Percentiles rank a stretch among this genome's conserved stretches.
These are phyloP conservation scores for Thalassaphorura encarpata DNA, from an alignment of 1,140 invertebrate genomes.

Conservation along the genomic window DNA sequence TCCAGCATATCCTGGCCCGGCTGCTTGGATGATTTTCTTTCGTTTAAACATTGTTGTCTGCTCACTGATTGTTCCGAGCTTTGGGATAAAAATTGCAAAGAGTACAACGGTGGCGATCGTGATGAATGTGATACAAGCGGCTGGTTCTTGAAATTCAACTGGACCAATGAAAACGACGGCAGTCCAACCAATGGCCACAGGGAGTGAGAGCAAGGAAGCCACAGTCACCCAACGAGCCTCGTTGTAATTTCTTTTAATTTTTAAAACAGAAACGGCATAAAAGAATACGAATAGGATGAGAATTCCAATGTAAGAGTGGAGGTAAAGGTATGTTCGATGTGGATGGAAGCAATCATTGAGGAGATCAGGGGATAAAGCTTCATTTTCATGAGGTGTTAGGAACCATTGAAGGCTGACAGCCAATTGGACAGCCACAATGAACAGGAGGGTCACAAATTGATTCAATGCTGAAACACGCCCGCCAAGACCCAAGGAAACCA, in stretches of 20 bases:
- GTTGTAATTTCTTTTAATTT: slow-evolving; percentile 37
- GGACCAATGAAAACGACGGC: slow-evolving; percentile 33
- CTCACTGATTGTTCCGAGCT: slow-evolving; percentile 35
- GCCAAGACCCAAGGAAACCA: slow-evolving; percentile 37
- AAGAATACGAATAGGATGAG: slow-evolving; percentile 35
- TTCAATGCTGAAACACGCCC: slow-evolving; percentile 37
- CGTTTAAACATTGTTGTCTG: slow-evolving; percentile 32
- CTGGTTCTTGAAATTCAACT: slow-evolving; percentile 33
- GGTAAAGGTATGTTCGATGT: slow-evolving; percentile 33
- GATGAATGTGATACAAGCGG: slow-evolving; percentile 34
- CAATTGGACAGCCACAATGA: slow-evolving; percentile 37
- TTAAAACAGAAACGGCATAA: slow-evolving; percentile 36
- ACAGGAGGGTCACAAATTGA: slow-evolving; percentile 38
- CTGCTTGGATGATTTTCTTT: slow-evolving; percentile 28
- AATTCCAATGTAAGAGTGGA: slow-evolving; percentile 36
- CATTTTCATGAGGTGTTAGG: slow-evolving; percentile 14
- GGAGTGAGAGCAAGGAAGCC: slow-evolving; percentile 34
- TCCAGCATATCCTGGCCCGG: slow-evolving; percentile 29
- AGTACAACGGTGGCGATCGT: slow-evolving; percentile 34
- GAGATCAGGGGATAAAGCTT: background rate
- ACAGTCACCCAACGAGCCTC: slow-evolving; percentile 37
- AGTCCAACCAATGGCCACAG: slow-evolving; percentile 35
- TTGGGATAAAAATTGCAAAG: slow-evolving; percentile 37
- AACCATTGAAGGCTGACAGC: slow-evolving; percentile 39
- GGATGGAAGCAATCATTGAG: slow-evolving; percentile 30